phyloP scores from a whole-genome alignment of 2,888 invertebrate genomes.

The Lasius fuliginosus region DNA sequence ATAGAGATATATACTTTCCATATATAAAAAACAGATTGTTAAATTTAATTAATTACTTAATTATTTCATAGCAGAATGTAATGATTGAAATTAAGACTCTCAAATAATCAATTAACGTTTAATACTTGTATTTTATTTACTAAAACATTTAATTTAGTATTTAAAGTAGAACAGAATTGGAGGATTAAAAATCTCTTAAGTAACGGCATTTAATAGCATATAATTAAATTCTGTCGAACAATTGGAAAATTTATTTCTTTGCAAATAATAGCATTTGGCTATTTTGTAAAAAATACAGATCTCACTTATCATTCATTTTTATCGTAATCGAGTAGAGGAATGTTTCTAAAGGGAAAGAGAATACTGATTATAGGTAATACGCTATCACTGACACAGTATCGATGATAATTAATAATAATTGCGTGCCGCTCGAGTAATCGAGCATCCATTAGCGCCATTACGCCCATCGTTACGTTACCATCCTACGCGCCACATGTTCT shows the following conservation, averaged over 20 bases:
- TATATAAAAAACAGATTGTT: not conserved
- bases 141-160: not conserved
- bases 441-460: slow-evolving; percentile 55
- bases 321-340: not conserved
- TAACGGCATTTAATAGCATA: not conserved
- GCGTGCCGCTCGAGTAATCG: slow-evolving; percentile 51
- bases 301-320: not conserved
- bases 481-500: slow-evolving; percentile 40
- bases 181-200: not conserved
- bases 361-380: slow-evolving; percentile 1
- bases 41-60: not conserved
- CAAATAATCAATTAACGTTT: not conserved
- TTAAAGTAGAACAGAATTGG: not conserved
- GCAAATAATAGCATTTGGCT: not conserved
- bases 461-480: slow-evolving; percentile 46
- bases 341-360: not conserved
- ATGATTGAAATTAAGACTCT: not conserved
- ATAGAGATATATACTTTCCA: not conserved
- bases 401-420: slow-evolving; percentile 55
- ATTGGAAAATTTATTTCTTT: not conserved
- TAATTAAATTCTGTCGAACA: not conserved
- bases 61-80: not conserved
- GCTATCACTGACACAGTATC: slow-evolving; percentile 32
- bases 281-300: not conserved
- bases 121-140: not conserved